Conservation (phyloP, 1,140 invertebrate genomes). For the Oreohelix idahoensis region DNA sequence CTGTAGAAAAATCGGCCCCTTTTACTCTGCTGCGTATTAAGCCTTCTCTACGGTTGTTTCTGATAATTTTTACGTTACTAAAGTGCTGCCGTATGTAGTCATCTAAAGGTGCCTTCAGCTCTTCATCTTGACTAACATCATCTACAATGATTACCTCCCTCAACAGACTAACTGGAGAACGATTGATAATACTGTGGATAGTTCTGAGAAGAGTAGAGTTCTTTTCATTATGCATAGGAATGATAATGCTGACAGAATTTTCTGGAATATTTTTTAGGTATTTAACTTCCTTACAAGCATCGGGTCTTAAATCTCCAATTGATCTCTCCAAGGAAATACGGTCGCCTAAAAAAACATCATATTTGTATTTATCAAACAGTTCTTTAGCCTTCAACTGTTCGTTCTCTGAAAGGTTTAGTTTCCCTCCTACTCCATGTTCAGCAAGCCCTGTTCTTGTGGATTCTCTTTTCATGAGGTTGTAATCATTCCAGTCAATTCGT, state of each 20-base stretch:
- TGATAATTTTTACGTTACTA: not conserved
- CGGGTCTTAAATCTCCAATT: not conserved
- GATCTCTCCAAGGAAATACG: not conserved
- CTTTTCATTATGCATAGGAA: not conserved
- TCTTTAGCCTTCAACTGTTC: not conserved
- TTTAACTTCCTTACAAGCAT: not conserved
- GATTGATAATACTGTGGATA: not conserved
- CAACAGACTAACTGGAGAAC: not conserved
- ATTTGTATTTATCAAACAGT: not conserved
- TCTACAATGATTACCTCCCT: constrained; percentile 3
- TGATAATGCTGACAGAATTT: not conserved
- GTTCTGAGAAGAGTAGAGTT: not conserved
- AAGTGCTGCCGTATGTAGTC: not conserved
- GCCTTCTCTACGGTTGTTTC: not conserved
- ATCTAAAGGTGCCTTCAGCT: not conserved
- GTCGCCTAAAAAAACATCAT: not conserved
- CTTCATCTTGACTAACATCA: not conserved
- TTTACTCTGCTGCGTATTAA: not conserved
- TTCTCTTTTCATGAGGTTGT: not conserved
- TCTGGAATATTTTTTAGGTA: not conserved
- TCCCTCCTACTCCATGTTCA: not conserved
- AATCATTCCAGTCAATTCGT: not conserved
- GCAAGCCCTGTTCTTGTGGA: not conserved
- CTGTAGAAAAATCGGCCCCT: not conserved
- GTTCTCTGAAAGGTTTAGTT: not conserved